Conservation (phyloP, 2,888 invertebrate species). For the Molorchus minor region DNA sequence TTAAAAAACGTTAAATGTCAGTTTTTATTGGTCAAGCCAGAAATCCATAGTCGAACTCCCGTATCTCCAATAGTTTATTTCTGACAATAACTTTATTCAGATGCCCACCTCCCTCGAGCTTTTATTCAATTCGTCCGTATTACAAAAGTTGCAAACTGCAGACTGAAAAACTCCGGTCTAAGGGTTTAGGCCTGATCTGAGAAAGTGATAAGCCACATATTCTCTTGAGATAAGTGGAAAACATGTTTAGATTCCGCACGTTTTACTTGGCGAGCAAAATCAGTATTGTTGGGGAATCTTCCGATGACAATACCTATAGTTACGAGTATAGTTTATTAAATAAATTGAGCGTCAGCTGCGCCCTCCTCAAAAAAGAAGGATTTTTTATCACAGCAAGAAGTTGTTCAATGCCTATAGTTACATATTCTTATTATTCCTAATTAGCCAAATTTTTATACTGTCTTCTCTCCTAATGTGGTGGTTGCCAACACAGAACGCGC, state of each 20-base stretch:
- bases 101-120: not conserved
- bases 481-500: no score
- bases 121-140: slow-evolving; percentile 2
- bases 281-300: not conserved
- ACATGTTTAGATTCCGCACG: slow-evolving; percentile 1
- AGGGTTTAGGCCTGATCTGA: not conserved
- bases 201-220: slow-evolving; percentile 2
- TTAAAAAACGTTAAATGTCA: no score
- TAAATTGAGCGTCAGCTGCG: no score
- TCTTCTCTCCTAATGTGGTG: no score
- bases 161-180: not conserved
- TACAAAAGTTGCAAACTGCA: not conserved
- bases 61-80: not conserved
- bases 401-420: no score
- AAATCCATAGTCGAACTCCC: not conserved
- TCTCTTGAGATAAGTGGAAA: slow-evolving; percentile 1
- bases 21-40: no score
- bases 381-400: no score
- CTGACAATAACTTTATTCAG: not conserved
- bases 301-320: not conserved
- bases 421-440: no score
- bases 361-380: no score
- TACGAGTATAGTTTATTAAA: no score
- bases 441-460: no score
- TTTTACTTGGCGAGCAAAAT: not conserved